Evolutionary conservation across 2,113 vertebrate genomes (phyloP).

Genomic region (Microcebus jonahi): DNA sequence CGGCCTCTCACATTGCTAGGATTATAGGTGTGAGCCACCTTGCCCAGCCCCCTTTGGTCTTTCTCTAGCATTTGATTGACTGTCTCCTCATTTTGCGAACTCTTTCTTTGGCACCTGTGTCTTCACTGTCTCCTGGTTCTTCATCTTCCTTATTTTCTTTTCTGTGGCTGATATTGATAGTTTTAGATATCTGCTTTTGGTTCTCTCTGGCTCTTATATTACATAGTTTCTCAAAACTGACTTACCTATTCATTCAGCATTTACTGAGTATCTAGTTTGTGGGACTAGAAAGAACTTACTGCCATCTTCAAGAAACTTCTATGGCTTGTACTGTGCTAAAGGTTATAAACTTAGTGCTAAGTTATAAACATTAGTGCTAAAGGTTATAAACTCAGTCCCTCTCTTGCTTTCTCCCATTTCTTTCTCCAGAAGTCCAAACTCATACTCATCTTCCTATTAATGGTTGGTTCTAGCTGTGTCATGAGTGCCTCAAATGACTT

Average conservation of each 20-base stretch:
- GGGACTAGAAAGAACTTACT: background rate
- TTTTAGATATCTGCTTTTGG: background rate
- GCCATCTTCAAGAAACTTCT: background rate
- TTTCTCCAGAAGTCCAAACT: background rate
- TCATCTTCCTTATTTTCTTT: background rate
- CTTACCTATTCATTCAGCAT: background rate
- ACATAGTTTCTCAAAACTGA: background rate
- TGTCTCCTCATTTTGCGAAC: background rate
- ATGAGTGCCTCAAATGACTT: background rate
- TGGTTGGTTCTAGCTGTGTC: background rate
- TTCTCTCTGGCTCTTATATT: background rate
- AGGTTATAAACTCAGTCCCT: background rate
- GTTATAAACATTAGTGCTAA: background rate
- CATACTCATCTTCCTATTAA: background rate
- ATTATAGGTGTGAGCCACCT: too few species aligned
- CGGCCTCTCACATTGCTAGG: too few species aligned
- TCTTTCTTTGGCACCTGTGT: background rate
- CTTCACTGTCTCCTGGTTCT: background rate
- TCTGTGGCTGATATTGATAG: background rate
- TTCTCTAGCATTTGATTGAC: slow-evolving; percentile 6
- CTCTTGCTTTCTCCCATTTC: background rate
- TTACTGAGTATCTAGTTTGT: background rate
- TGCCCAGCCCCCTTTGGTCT: background rate
- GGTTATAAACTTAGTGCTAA: background rate
- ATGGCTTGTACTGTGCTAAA: background rate